Base-by-base conservation (phyloP, 2,797 vertebrate species). In the Gila robusta region DNA sequence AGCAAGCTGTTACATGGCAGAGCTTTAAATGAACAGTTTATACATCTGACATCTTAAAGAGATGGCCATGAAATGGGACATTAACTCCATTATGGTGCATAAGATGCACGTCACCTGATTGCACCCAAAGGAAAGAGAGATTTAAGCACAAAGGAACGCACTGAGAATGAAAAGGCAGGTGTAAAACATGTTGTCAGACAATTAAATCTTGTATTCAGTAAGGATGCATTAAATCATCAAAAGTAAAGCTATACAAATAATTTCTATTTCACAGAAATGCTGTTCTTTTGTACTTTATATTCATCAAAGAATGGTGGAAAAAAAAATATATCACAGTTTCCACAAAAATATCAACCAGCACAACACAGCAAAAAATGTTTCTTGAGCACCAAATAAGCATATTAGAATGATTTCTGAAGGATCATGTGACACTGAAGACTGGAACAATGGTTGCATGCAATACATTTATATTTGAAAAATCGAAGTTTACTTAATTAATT, bases 1-100 rank as follows among this genome's bases (percentile, higher is more conserved):
- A 54, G 62, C 62, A 78, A 78, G 73, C 47, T 84, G 73, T 84
- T 84, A 56, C 23, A 76, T 56, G 73, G 73, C 64, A 84, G 62
- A 8, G 73, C 37, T 84, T 84, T 21, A 84, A 84, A 66, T 66
- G 23, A 69, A 67, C 44, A 56, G 11, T 35, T 54, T 73, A 69
- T 56, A 32, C 35, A 69, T 78, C 73, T 67, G 59, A 84, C 73
- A 54, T 84, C 59, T 4, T 74, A 66, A 83, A 83, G 39, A 35
- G 79, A 84, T 14, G 32, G 35, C 35, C 23, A 52, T 84, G 62
- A 84, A 77, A 84, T 8, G 72, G 62, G 23, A 76, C 59, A 49
- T 84, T 84, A 76, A 67, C 72, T 67, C 26, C 41, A 67, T 26
- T 41, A 83, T 14, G 71, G 23, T 14, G 76, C 59, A 67, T 23